Evolutionary conservation across 2,113 vertebrate genomes (phyloP).

Genomic region (Cynocephalus volans): DNA sequence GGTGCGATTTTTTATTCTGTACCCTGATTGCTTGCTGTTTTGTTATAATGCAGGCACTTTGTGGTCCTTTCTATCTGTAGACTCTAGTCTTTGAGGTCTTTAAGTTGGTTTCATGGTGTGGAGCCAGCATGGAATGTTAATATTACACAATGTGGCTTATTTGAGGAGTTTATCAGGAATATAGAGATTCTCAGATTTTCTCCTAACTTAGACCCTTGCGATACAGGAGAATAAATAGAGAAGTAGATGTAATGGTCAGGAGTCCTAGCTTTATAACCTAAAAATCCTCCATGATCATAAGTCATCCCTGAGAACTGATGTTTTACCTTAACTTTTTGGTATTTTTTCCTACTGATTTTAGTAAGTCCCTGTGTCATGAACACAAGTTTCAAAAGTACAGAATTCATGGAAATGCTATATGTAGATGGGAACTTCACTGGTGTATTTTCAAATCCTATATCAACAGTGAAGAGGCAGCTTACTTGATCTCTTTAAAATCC

Average conservation of each 20-base stretch:
- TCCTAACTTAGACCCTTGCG: not conserved
- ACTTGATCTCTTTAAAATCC: not conserved
- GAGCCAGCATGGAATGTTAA: not conserved
- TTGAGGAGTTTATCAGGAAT: not conserved
- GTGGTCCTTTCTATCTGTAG: not conserved
- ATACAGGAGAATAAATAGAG: not conserved
- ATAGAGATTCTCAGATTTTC: not conserved
- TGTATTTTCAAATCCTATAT: not conserved
- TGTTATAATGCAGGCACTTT: not conserved
- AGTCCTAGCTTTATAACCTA: not conserved
- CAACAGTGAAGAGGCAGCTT: not conserved
- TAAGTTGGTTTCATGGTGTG: not conserved
- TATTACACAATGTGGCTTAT: not conserved
- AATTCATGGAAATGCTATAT: not conserved
- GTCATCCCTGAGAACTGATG: not conserved
- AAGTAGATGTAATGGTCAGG: not conserved
- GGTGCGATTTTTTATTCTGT: not conserved
- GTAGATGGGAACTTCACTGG: not conserved
- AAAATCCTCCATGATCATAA: not conserved
- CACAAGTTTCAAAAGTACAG: not conserved
- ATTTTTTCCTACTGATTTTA: constrained; percentile 4
- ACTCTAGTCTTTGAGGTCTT: not conserved
- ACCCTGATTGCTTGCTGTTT: not conserved
- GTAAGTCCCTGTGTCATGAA: too few relatives aligned
- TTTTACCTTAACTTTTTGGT: not conserved